Conservation (phyloP, 2,113 vertebrate genomes). For the Oncorhynchus clarkii region DNA sequence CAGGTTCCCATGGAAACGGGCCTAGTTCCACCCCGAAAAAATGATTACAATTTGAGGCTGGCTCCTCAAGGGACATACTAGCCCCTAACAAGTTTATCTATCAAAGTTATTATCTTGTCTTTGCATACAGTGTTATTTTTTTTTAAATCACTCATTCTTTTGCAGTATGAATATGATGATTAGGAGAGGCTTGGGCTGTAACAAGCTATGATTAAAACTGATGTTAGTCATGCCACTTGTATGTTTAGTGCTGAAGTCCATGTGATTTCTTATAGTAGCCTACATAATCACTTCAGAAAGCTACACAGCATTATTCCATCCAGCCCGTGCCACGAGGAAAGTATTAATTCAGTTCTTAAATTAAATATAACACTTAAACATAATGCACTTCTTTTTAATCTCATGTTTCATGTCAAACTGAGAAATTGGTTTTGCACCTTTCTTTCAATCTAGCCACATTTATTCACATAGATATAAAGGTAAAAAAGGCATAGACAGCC, state of each 20-base stretch:
- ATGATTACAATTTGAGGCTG: conserved; percentile 32
- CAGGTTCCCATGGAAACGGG: conserved; percentile 36
- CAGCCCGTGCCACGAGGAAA: too few relatives aligned
- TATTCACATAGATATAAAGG: too few relatives aligned
- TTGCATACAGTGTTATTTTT: not conserved
- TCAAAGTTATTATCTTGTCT: not conserved
- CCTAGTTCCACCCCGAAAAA: conserved; percentile 34
- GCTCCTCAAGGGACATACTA: not conserved
- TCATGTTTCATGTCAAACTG: too few relatives aligned
- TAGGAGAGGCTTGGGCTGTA: not conserved
- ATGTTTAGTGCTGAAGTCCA: not conserved
- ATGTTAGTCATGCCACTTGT: not conserved
- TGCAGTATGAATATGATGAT: not conserved
- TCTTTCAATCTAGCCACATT: too few relatives aligned
- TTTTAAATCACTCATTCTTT: not conserved
- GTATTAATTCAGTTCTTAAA: too few relatives aligned
- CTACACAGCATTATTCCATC: too few relatives aligned
- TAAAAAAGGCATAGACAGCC: too few relatives aligned
- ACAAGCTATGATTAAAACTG: not conserved
- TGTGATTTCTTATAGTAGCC: too few relatives aligned
- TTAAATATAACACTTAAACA: too few relatives aligned
- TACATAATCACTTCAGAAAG: too few relatives aligned
- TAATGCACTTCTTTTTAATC: too few relatives aligned
- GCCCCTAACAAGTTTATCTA: not conserved
- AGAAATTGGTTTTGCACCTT: too few relatives aligned